These are phyloP conservation scores for Harpalus rubripes DNA, from an alignment of 2,888 invertebrate species.

Conservation along the genomic window DNA sequence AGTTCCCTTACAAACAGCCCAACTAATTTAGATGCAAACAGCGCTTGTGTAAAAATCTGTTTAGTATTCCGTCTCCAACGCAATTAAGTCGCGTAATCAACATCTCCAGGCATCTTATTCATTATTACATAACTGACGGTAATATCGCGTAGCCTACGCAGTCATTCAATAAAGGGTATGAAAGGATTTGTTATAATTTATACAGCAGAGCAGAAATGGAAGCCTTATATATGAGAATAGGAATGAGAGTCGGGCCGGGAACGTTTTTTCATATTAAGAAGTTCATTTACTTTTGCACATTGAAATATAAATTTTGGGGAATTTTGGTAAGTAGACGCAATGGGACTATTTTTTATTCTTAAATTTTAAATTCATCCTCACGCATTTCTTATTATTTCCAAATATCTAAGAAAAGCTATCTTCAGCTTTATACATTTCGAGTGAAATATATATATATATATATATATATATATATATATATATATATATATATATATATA, in stretches of 20 bases:
- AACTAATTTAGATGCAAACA: constrained; percentile 66
- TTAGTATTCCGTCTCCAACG: constrained; percentile 65
- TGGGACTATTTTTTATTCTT: not conserved
- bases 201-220: not conserved
- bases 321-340: not conserved
- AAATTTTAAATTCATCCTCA: not conserved
- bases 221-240: not conserved
- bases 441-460: no score
- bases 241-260: not conserved
- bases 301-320: not conserved
- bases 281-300: not conserved
- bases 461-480: no score
- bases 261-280: not conserved
- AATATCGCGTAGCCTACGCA: constrained; percentile 53
- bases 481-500: no score
- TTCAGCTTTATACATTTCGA: no score
- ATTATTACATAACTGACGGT: constrained; percentile 65
- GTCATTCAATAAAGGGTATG: constrained; percentile 55
- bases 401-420: no score
- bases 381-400: not conserved
- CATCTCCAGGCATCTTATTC: constrained; percentile 57
- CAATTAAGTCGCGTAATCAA: constrained; percentile 65
- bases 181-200: constrained; percentile 26
- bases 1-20: constrained; percentile 15
- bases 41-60: constrained; percentile 65